A percentile compares a stretch with the other conserved stretches of the same genome.
phyloP scores from a whole-genome alignment of 1,140 invertebrate genomes.

The Armadillidium nasatum region DNA sequence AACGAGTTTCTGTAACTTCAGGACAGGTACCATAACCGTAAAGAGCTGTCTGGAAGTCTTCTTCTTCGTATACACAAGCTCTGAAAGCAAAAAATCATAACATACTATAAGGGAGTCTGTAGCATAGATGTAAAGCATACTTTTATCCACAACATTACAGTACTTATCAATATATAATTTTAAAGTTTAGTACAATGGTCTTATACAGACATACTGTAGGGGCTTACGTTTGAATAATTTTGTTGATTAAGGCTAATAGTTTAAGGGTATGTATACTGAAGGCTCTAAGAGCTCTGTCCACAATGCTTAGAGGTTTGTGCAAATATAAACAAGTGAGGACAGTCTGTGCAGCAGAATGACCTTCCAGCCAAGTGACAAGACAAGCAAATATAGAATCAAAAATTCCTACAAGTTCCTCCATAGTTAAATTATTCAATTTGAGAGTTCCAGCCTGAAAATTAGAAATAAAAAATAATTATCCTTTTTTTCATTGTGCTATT shows the following conservation, averaged over 20 bases:
- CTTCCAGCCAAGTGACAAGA: conserved; percentile 90
- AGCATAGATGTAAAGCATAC: too few species aligned
- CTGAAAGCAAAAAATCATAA: conserved; percentile 47
- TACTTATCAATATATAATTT: too few species aligned
- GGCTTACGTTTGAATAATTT: conserved; percentile 75
- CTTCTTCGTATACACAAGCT: conserved; percentile 74
- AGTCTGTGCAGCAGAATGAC: conserved; percentile 92
- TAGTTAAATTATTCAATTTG: conserved; percentile 65
- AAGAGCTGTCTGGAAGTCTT: conserved; percentile 90
- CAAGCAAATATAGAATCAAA: conserved; percentile 90
- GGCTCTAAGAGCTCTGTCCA: conserved; percentile 74
- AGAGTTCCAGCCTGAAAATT: conserved; percentile 56
- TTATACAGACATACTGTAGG: too few species aligned
- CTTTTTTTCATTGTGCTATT: too few species aligned
- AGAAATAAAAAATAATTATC: too few species aligned
- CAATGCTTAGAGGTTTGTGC: conserved; percentile 77
- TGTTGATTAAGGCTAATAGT: conserved; percentile 82
- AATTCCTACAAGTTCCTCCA: conserved; percentile 62
- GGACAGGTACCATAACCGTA: conserved; percentile 84
- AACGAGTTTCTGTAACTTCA: conserved; percentile 76
- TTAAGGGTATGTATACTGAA: conserved; percentile 86
- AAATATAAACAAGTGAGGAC: conserved; percentile 95
- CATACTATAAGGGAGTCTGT: too few species aligned
- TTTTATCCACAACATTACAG: too few species aligned
- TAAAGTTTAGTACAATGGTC: too few species aligned